Evolutionary conservation across 2,888 invertebrate species (phyloP).

Genomic region (Clunio marinus): DNA sequence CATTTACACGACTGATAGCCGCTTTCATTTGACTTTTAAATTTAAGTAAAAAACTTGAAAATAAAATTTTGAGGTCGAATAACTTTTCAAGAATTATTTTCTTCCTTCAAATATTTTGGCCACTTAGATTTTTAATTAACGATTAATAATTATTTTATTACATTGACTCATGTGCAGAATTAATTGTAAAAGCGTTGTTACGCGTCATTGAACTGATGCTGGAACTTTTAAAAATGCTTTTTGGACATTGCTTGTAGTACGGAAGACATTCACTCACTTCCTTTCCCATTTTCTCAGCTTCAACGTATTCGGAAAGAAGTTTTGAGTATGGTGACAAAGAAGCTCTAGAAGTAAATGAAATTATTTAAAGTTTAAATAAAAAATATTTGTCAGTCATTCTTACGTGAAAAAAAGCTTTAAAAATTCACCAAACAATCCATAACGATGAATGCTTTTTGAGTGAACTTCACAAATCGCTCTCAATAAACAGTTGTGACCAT

Average conservation of each 20-base stretch:
- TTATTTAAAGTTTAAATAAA: conserved; percentile 6
- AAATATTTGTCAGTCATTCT: conserved; percentile 46
- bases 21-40: no score
- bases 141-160: no score
- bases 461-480: conserved; percentile 84
- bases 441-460: conserved; percentile 68
- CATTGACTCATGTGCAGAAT: background rate
- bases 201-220: conserved; percentile 18
- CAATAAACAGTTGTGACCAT: conserved; percentile 76
- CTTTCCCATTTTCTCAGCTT: conserved; percentile 72
- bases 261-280: conserved; percentile 74
- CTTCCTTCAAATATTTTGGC: no score
- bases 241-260: conserved; percentile 76
- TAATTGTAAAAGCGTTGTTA: background rate
- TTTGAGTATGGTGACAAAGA: conserved; percentile 76
- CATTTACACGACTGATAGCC: no score
- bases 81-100: no score
- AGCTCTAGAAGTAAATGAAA: conserved; percentile 56
- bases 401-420: conserved; percentile 79
- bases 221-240: conserved; percentile 62
- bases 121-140: no score
- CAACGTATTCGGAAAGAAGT: conserved; percentile 70
- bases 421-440: conserved; percentile 77
- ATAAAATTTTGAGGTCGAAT: no score
- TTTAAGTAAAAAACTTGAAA: no score